Base-by-base conservation (phyloP, 1,140 invertebrate genomes). In the Bacillus rossius region DNA sequence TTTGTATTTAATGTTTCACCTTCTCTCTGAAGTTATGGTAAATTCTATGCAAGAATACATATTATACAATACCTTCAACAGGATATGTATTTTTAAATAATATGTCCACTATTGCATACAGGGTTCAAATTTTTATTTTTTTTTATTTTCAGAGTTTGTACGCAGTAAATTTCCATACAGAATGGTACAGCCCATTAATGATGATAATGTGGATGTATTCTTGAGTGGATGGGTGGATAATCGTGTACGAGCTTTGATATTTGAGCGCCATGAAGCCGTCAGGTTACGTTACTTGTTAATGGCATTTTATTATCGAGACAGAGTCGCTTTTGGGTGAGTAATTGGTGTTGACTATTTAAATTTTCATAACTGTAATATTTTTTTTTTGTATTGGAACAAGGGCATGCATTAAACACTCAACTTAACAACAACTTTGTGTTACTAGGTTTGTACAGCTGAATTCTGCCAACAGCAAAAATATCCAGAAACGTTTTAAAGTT, bases 161-260 rank as follows among this genome's bases (percentile, higher is more conserved):
- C 80, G 91, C 49, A 85, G 80, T 69, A 91, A 89, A 71, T 82
- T 96, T 69, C 91, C 92, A 0, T 88, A 88, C 67, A 88, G 87
- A 68, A 70, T 94, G 62, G 83, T 93, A 34, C 75, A 79, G 45
- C 78, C 77, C 48, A 73, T 98, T 5, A 84, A 80, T 53, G 86
- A 92, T 65, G 72, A 79, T 14, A 91, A 88, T 67, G 75, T 91
- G 43, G 84, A 92, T 43, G 75, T 74, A 3, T 98, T 97, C 71
- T 75, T 98, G 0, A 82, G 81, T 52, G 91, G 91, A 25, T 98
- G 94, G 88, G 77, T 81, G 49, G 94, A 98, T 75, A 98, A 98
- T 73, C 82, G 85, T 72, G 90, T 98, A 40, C 82, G 94, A 54
- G 92, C 88, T 23, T 73, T 98, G 34, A 87, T 98, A 64, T 92